phyloP scores from a whole-genome alignment of 2,113 vertebrate genomes.

The Panurus biarmicus region DNA sequence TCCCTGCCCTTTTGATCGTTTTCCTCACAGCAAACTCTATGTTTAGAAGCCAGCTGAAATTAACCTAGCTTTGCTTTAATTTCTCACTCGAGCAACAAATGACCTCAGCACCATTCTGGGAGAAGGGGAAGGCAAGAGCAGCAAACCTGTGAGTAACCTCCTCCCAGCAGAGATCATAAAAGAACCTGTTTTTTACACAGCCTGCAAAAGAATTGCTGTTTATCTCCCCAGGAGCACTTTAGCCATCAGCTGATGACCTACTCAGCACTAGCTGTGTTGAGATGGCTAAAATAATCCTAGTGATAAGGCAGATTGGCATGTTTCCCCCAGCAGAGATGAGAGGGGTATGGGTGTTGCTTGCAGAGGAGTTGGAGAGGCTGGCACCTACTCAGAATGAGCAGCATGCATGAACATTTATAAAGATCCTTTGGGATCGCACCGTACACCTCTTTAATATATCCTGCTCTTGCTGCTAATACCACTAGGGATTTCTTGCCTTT shows the following conservation, averaged over 20 bases:
- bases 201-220: not conserved
- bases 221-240: not conserved
- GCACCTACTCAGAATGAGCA: not conserved
- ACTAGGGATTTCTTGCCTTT: conserved; percentile 39
- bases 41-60: conserved; percentile 28
- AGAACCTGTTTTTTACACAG: not conserved
- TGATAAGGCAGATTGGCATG: not conserved
- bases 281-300: not conserved
- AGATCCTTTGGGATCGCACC: not conserved
- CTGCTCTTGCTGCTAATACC: conserved; percentile 24
- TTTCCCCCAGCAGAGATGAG: not conserved
- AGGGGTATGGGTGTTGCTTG: not conserved
- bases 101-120: not conserved
- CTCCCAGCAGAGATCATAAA: not conserved
- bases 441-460: not conserved
- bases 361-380: not conserved
- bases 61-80: conserved; percentile 27
- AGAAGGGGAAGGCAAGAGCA: not conserved
- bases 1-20: not conserved
- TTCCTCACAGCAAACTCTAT: not conserved
- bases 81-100: not conserved
- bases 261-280: not conserved
- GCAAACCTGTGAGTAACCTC: not conserved
- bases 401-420: not conserved
- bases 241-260: not conserved